Evolutionary conservation across 2,113 vertebrate genomes (phyloP).

Genomic region (Lycaon pictus): DNA sequence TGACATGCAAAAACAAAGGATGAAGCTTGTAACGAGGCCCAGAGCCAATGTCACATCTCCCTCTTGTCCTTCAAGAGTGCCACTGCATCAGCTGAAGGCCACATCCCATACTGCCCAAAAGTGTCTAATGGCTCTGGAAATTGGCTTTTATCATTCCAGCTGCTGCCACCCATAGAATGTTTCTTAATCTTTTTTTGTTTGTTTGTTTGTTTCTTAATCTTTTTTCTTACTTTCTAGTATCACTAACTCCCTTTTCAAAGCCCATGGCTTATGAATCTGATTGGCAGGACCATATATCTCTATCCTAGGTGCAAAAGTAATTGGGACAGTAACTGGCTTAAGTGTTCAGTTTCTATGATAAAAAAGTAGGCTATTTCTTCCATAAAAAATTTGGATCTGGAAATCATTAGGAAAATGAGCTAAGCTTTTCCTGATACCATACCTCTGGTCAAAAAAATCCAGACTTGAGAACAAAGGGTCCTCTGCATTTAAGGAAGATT

Average conservation of each 20-base stretch:
- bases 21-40: neutral
- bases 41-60: neutral
- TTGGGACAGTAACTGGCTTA: neutral
- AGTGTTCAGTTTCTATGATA: neutral
- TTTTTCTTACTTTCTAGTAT: neutral
- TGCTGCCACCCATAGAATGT: neutral
- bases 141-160: neutral
- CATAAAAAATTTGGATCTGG: neutral
- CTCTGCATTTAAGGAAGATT: neutral
- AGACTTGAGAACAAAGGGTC: neutral
- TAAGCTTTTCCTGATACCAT: neutral
- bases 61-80: neutral
- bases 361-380: neutral
- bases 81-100: neutral
- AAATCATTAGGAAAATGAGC: neutral
- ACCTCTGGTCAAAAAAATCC: neutral
- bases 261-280: neutral
- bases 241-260: neutral
- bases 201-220: no score
- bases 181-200: neutral
- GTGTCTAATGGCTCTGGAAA: neutral
- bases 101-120: neutral
- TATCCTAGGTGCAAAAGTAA: neutral
- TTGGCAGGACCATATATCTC: neutral
- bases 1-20: neutral